Evolutionary conservation across 2,888 invertebrate species (phyloP).

Genomic region (Parnassius apollo): DNA sequence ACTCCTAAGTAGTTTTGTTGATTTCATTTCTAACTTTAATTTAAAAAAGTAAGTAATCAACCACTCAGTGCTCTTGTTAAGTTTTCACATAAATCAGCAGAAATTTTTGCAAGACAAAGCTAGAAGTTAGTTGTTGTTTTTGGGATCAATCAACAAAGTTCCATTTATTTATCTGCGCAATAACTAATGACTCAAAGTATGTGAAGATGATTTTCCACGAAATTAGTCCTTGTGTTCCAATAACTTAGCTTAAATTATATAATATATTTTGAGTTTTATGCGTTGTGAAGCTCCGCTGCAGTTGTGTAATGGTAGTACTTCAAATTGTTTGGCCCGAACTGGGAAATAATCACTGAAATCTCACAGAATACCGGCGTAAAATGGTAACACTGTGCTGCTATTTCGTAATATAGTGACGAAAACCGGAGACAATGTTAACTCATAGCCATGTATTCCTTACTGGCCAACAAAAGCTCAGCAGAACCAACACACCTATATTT

Average conservation of each 20-base stretch:
- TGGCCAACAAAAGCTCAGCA: too few species aligned
- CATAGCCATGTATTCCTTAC: too few species aligned
- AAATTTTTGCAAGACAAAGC: slow-evolving; percentile 24
- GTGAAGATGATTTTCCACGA: slow-evolving; percentile 12
- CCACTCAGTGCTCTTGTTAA: slow-evolving; percentile 15
- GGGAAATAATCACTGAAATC: too few species aligned
- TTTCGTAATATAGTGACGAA: too few species aligned
- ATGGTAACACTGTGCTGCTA: too few species aligned
- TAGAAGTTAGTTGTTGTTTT: slow-evolving; percentile 25
- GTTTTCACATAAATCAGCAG: slow-evolving; percentile 28
- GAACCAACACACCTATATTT: too few species aligned
- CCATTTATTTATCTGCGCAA: slow-evolving; percentile 25
- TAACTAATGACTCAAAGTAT: slow-evolving; percentile 23
- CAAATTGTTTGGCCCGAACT: too few species aligned
- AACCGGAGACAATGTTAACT: too few species aligned
- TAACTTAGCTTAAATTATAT: not conserved
- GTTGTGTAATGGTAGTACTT: too few species aligned
- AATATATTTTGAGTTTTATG: too few species aligned
- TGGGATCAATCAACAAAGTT: slow-evolving; percentile 26
- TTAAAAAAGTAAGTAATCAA: slow-evolving; percentile 17
- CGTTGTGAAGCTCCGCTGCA: too few species aligned
- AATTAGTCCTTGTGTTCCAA: slow-evolving; percentile 5
- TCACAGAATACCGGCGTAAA: too few species aligned
- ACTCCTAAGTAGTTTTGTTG: not conserved
- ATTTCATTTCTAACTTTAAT: slow-evolving; percentile 1